These are phyloP conservation scores for Xiphophorus couchianus DNA, from an alignment of 2,113 vertebrate species.

Conservation along the genomic window DNA sequence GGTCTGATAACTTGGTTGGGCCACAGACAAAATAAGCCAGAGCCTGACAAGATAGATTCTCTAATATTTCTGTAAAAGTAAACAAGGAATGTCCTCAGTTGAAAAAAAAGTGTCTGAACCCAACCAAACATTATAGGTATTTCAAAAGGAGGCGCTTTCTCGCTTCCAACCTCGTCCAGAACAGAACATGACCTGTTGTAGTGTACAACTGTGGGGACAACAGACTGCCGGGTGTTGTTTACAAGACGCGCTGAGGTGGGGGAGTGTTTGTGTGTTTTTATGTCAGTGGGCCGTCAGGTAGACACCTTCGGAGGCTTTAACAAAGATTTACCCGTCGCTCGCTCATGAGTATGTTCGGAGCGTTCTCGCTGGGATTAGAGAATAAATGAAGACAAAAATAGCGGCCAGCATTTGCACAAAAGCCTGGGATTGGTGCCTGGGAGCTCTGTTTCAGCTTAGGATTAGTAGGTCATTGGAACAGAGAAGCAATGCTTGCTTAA, in stretches of 20 bases:
- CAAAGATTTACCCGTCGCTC: slow-evolving; percentile 23
- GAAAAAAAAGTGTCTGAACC: neutral
- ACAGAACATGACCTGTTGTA: no score
- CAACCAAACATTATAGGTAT: no score
- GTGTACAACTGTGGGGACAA: no score
- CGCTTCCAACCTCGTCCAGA: neutral
- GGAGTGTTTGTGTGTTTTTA: slow-evolving; percentile 10
- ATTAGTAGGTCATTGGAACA: slow-evolving; percentile 24
- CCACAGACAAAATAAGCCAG: neutral
- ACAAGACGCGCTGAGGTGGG: neutral
- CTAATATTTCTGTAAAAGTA: neutral
- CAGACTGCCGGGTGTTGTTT: no score
- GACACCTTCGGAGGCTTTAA: slow-evolving; percentile 40
- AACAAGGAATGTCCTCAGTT: neutral
- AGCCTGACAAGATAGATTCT: neutral
- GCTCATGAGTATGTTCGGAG: neutral
- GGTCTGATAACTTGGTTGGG: neutral
- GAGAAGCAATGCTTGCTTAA: slow-evolving; percentile 23
- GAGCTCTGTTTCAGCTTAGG: slow-evolving; percentile 17
- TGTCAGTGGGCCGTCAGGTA: slow-evolving; percentile 57
- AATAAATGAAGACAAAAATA: slow-evolving; percentile 20
- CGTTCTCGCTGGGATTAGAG: slow-evolving; percentile 34
- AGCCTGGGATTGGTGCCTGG: slow-evolving; percentile 14
- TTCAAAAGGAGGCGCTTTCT: neutral
- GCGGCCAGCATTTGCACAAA: slow-evolving; percentile 26